phyloP scores from a whole-genome alignment of 1,140 invertebrate species.

The Micrasema longulum region DNA sequence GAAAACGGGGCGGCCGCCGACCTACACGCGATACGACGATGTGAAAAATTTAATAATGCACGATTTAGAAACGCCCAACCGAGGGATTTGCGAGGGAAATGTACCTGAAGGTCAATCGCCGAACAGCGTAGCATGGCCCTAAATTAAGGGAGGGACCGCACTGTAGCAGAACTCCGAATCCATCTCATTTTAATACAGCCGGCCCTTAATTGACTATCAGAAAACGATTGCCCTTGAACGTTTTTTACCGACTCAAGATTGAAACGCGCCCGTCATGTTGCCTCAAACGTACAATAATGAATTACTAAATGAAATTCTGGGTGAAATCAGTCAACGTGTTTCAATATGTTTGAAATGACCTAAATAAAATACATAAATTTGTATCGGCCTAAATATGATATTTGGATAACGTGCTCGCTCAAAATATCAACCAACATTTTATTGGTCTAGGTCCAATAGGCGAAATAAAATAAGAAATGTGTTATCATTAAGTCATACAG shows the following conservation, averaged over 20 bases:
- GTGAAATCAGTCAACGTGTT: not conserved
- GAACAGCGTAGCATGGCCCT: slow-evolving; percentile 19
- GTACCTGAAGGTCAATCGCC: slow-evolving; percentile 45
- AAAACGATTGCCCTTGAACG: slow-evolving; percentile 24
- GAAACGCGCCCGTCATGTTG: slow-evolving; percentile 8
- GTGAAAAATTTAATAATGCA: slow-evolving; percentile 52
- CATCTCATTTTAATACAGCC: not conserved
- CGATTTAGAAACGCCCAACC: slow-evolving; percentile 33
- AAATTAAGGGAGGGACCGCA: slow-evolving; percentile 2
- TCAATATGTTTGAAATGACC: slow-evolving; percentile 15
- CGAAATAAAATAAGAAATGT: not conserved
- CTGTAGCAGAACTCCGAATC: not conserved
- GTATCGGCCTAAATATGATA: not conserved
- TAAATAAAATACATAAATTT: slow-evolving; percentile 5
- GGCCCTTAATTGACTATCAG: slow-evolving; percentile 13
- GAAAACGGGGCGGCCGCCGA: slow-evolving; percentile 13
- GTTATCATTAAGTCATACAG: not conserved
- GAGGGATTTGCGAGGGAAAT: slow-evolving; percentile 22
- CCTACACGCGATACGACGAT: slow-evolving; percentile 42
- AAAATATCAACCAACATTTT: slow-evolving; percentile 23
- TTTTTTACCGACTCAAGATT: not conserved
- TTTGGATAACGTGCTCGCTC: slow-evolving; percentile 14
- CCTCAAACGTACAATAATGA: too few relatives aligned
- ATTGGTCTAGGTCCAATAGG: not conserved
- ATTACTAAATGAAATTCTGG: too few relatives aligned